These are phyloP conservation scores for Scartelaos histophorus DNA, from an alignment of 2,113 vertebrate genomes.

Conservation along the genomic window DNA sequence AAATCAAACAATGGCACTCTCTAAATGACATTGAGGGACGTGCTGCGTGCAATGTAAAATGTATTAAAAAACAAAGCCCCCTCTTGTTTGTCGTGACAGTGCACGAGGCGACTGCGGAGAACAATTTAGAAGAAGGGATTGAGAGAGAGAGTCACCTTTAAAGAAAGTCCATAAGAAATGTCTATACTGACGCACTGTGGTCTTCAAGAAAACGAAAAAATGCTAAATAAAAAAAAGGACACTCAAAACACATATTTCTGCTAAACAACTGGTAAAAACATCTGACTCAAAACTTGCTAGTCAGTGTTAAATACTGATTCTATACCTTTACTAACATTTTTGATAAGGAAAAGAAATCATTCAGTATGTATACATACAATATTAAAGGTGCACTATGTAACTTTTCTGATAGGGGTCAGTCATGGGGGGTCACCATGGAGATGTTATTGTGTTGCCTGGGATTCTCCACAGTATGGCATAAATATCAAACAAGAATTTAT, in stretches of 20 bases:
- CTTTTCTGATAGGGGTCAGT: no score
- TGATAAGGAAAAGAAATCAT: no score
- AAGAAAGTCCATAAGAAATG: conserved; percentile 51
- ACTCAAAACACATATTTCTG: neutral
- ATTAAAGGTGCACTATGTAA: neutral
- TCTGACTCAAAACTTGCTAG: neutral
- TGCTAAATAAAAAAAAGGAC: neutral
- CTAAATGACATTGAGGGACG: conserved; percentile 12
- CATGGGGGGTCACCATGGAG: no score
- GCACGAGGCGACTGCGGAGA: conserved; percentile 21
- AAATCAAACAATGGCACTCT: conserved; percentile 43
- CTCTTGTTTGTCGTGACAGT: conserved; percentile 25
- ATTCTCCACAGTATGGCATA: no score
- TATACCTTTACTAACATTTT: neutral
- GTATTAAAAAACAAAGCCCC: conserved; percentile 23
- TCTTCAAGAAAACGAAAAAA: neutral
- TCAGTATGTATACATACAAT: neutral
- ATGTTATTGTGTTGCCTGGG: no score
- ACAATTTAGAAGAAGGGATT: conserved; percentile 27
- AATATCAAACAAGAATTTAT: no score
- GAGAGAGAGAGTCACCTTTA: conserved; percentile 49
- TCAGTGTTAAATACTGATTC: neutral
- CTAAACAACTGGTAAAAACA: neutral
- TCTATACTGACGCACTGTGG: neutral
- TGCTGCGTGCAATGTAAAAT: conserved; percentile 32